phyloP scores from a whole-genome alignment of 1,140 invertebrate species.

The Chymomyza costata region DNA sequence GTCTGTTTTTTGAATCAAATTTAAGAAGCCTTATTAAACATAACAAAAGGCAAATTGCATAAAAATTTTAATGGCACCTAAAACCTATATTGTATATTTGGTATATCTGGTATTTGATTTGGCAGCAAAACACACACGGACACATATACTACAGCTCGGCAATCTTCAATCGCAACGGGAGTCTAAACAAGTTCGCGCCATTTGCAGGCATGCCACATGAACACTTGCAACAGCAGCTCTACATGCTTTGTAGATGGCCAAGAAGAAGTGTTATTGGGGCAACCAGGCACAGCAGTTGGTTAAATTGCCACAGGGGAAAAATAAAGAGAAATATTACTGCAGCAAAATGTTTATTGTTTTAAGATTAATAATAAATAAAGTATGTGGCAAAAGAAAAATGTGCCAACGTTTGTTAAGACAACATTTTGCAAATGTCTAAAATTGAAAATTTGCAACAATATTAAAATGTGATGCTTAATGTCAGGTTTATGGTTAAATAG shows the following conservation, averaged over 20 bases:
- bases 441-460: no score
- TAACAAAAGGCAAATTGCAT: no score
- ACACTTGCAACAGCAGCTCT: no score
- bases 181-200: conserved; percentile 54
- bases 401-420: no score
- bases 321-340: conserved; percentile 35
- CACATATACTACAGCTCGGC: conserved; percentile 24
- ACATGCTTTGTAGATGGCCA: conserved; percentile 5
- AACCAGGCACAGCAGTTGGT: conserved; percentile 43
- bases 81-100: no score
- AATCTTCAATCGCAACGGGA: conserved; percentile 55
- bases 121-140: conserved; percentile 24
- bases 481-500: no score
- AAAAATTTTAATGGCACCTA: no score
- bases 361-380: conserved; percentile 48
- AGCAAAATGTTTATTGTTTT: conserved; percentile 60
- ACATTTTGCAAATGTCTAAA: no score
- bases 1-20: no score
- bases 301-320: conserved; percentile 27
- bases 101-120: no score
- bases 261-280: not conserved
- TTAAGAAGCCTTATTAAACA: no score
- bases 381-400: not conserved
- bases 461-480: no score
- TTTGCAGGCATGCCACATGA: conserved; percentile 39